Percentiles rank a stretch among this genome's conserved stretches.
Evolutionary conservation across 1,140 invertebrate species (phyloP).

Genomic region (Drosophila lacteicornis): DNA sequence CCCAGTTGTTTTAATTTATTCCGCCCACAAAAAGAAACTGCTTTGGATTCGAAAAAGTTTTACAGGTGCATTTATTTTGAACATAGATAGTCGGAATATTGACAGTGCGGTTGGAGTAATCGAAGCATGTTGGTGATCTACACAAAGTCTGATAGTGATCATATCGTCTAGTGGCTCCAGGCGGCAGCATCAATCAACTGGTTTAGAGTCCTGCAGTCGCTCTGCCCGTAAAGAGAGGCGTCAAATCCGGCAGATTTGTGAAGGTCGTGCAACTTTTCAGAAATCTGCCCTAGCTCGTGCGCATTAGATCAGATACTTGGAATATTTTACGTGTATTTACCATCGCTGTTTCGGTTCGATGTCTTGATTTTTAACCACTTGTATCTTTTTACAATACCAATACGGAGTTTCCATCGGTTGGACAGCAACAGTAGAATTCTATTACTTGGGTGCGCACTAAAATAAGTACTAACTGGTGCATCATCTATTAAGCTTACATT

Average conservation of each 20-base stretch:
- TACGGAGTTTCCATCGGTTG: constrained; percentile 19
- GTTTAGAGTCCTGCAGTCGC: constrained; percentile 52
- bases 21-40: background rate
- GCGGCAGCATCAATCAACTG: constrained; percentile 67
- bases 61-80: constrained; percentile 49
- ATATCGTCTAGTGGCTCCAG: constrained; percentile 69
- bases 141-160: constrained; percentile 17
- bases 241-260: constrained; percentile 66
- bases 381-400: constrained; percentile 74
- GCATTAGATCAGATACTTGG: constrained; percentile 50
- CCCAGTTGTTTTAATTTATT: background rate
- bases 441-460: constrained; percentile 8
- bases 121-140: constrained; percentile 56
- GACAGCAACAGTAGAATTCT: constrained; percentile 60
- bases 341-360: constrained; percentile 70
- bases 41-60: constrained; percentile 1
- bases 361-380: constrained; percentile 18
- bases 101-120: constrained; percentile 37
- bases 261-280: constrained; percentile 37
- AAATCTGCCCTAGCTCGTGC: constrained; percentile 59
- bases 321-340: constrained; percentile 83
- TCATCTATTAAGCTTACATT: constrained; percentile 62
- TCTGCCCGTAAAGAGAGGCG: constrained; percentile 64
- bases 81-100: constrained; percentile 16
- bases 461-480: constrained; percentile 28